Base-by-base conservation (phyloP, 2,113 vertebrate species). In the Clarias magur region DNA sequence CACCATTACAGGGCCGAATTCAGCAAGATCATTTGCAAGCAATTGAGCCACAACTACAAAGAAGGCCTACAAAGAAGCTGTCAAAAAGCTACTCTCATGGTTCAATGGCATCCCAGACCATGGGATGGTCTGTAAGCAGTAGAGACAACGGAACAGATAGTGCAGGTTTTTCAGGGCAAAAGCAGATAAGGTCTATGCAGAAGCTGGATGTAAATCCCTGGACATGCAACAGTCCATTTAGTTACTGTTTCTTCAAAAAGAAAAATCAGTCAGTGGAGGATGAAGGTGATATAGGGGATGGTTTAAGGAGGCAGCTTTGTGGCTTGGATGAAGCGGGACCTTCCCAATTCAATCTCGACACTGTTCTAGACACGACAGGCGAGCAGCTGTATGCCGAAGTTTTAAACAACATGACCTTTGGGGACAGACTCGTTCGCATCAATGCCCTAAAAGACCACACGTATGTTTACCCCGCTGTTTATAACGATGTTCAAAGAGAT, bases 31-130 rank as follows among this genome's bases (percentile, higher is more conserved):
- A 93, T 84, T 92, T 92, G 80, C 95, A 86, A 89, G 94, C 94
- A 87, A 93, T 93, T 2, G 95, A 96, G 81, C 92, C 93, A 86
- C 96, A 95, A 92, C 92, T 91, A 0, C 96, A 97, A 89, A 95
- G 94, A 83, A 96, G 85, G 86, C 95, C 96, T 11, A 92, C 96
- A 38, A 96, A 96, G 94, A 97, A 95, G 89, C 92, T 99, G 86
- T 97, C 96, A 30, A 98, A 98, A 95, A 97, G 97, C 93, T 96
- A 95, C 91, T 98, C 97, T 75, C 97, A 98, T 92, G 96, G 96
- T 68, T 97, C 96, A 3, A 93, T 97, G 86, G 95, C 95, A 0
- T 93, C 96, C 90, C 95, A 95, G 85, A 89, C 90, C 65, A 92
- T 91, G 0, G 94, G 94, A 88, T 95, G 94, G 94, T 93, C 94